phyloP scores from a whole-genome alignment of 2,888 invertebrate species.

The Luperina testacea region DNA sequence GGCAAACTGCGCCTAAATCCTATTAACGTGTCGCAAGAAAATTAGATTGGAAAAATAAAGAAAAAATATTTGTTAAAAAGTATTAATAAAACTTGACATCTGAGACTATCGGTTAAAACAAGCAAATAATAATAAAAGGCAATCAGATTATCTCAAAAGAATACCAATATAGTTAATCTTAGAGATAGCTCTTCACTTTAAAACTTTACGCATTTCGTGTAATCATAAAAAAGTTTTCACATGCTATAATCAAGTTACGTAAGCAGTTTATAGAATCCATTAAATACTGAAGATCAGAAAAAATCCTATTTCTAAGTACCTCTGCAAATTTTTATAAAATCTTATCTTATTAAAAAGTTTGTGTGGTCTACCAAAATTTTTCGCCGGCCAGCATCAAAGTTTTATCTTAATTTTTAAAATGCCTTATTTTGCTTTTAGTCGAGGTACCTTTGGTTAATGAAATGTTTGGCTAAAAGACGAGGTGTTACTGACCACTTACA shows the following conservation, averaged over 20 bases:
- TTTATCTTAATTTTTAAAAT: constrained; percentile 56
- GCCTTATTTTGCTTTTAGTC: constrained; percentile 48
- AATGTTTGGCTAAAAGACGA: constrained; percentile 29
- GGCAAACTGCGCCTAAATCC: too few relatives aligned
- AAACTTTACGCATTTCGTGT: constrained; percentile 49
- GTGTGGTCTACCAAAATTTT: constrained; percentile 50
- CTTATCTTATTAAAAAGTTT: constrained; percentile 75
- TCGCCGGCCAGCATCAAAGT: constrained; percentile 45
- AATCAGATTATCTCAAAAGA: constrained; percentile 24
- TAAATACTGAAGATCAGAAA: constrained; percentile 70
- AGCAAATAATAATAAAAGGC: neutral
- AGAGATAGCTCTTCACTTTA: constrained; percentile 23
- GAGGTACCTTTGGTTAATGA: constrained; percentile 38
- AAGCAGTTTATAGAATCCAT: constrained; percentile 73
- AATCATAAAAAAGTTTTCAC: constrained; percentile 57
- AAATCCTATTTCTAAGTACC: constrained; percentile 65
- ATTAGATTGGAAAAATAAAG: neutral
- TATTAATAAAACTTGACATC: neutral
- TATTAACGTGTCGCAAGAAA: neutral
- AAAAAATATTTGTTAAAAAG: neutral
- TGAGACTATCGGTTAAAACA: neutral
- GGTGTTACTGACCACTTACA: constrained; percentile 17
- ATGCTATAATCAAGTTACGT: constrained; percentile 65
- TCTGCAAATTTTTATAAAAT: constrained; percentile 68
- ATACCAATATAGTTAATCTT: constrained; percentile 16